phyloP scores from a whole-genome alignment of 2,113 vertebrate genomes.

The Thunnus maccoyii region DNA sequence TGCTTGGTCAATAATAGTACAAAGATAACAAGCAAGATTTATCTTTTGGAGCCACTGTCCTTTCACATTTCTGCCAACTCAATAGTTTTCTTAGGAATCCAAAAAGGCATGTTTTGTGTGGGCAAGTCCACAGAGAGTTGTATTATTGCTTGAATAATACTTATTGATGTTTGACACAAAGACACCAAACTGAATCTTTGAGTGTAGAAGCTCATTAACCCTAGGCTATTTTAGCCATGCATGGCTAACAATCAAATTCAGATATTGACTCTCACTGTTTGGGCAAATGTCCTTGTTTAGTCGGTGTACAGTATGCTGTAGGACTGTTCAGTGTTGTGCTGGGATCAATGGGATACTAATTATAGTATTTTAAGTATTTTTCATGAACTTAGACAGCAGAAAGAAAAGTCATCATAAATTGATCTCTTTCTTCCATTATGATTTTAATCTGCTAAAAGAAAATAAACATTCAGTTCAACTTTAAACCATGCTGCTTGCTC shows the following conservation, averaged over 20 bases:
- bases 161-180: slow-evolving; percentile 53
- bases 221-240: neutral
- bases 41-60: slow-evolving; percentile 16
- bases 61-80: slow-evolving; percentile 8
- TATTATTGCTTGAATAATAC: slow-evolving; percentile 29
- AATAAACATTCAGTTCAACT: neutral
- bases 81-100: slow-evolving; percentile 11
- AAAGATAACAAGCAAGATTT: slow-evolving; percentile 15
- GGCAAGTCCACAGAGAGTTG: slow-evolving; percentile 8
- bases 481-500: too few species aligned
- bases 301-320: neutral
- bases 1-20: slow-evolving; percentile 24
- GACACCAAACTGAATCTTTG: slow-evolving; percentile 13
- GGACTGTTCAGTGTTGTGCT: neutral
- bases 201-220: slow-evolving; percentile 46
- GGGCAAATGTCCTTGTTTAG: neutral
- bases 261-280: neutral
- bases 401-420: too few species aligned
- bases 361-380: too few species aligned
- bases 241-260: slow-evolving; percentile 16
- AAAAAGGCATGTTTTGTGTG: slow-evolving; percentile 8
- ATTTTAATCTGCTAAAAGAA: neutral
- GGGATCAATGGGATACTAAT: too few species aligned
- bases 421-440: neutral
- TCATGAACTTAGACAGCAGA: too few species aligned